These are phyloP conservation scores for Phyllopteryx taeniolatus DNA, from an alignment of 2,113 vertebrate genomes.

Conservation along the genomic window DNA sequence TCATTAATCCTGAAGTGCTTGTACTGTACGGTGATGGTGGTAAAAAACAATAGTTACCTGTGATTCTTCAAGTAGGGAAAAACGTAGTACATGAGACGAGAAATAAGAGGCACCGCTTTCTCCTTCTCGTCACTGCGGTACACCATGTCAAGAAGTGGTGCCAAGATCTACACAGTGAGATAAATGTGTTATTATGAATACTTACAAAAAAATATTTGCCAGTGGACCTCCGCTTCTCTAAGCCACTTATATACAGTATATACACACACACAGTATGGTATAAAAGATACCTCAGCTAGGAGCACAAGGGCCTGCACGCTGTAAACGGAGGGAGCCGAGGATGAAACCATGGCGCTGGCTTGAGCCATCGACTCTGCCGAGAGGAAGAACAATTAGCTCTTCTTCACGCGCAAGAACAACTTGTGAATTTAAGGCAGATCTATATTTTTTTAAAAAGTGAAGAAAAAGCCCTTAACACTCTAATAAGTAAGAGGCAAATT, in stretches of 20 bases:
- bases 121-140: slow-evolving; percentile 97
- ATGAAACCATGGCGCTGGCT: slow-evolving; percentile 87
- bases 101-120: slow-evolving; percentile 89
- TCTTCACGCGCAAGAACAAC: neutral
- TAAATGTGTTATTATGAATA: neutral
- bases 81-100: slow-evolving; percentile 91
- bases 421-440: neutral
- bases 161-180: slow-evolving; percentile 78
- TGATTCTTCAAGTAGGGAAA: slow-evolving; percentile 96
- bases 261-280: neutral
- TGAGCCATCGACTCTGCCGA: slow-evolving; percentile 73
- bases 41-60: slow-evolving; percentile 70
- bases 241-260: too few relatives aligned
- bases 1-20: neutral
- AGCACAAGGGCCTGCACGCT: slow-evolving; percentile 94
- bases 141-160: slow-evolving; percentile 93
- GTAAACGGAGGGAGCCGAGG: slow-evolving; percentile 90
- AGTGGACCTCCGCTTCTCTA: too few relatives aligned
- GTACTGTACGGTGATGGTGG: neutral
- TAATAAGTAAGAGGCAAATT: neutral
- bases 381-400: neutral
- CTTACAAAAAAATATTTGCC: too few relatives aligned
- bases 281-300: slow-evolving; percentile 84
- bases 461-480: neutral
- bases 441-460: neutral